Evolutionary conservation across 2,113 vertebrate genomes (phyloP).

Genomic region (Nicator chloris): DNA sequence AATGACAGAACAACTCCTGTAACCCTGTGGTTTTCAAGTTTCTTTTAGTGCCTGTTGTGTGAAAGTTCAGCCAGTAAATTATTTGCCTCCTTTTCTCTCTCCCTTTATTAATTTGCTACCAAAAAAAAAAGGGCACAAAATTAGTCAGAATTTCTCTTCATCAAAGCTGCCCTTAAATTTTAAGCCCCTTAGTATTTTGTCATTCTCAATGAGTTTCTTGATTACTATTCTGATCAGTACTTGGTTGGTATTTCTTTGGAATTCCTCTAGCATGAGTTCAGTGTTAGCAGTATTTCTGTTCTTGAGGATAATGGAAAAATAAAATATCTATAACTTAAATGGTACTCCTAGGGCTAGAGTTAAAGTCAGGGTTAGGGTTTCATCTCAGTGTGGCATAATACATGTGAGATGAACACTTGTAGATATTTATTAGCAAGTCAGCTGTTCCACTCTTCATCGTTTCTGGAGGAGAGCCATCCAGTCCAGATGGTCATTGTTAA

Average conservation of each 20-base stretch:
- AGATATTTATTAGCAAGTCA: constrained; percentile 18
- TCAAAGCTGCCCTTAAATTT: neutral
- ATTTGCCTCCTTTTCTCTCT: neutral
- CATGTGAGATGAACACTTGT: constrained; percentile 2
- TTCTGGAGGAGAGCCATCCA: neutral
- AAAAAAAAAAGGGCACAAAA: neutral
- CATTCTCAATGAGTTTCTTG: neutral
- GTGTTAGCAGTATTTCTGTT: neutral
- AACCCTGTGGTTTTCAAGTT: neutral
- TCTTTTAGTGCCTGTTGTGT: neutral
- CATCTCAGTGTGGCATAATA: neutral
- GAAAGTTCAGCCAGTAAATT: neutral
- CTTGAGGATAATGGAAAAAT: neutral
- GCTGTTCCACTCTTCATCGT: neutral
- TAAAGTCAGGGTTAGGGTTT: neutral
- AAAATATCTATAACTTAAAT: neutral
- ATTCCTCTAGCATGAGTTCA: neutral
- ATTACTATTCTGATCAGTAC: neutral
- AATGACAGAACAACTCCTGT: neutral
- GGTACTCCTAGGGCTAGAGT: neutral
- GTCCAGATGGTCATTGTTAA: neutral
- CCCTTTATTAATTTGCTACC: neutral
- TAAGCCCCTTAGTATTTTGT: neutral
- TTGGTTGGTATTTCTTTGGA: neutral
- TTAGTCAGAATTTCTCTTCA: neutral